Evolutionary conservation across 1,140 invertebrate genomes (phyloP).

Genomic region (Ceratina japonica): DNA sequence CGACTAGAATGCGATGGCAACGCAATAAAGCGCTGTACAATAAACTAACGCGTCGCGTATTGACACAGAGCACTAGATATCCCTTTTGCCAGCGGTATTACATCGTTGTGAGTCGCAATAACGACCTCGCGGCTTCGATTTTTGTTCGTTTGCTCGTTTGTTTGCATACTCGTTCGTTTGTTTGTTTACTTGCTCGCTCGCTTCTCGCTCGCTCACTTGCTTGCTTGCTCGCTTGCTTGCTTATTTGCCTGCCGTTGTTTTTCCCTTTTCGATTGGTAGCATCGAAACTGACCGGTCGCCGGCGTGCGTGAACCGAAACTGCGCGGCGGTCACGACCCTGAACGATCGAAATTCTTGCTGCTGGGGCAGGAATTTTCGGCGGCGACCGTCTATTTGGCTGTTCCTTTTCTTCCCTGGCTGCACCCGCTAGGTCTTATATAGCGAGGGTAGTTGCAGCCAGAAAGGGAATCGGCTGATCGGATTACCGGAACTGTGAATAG

Average conservation of each 20-base stretch:
- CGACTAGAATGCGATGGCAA: neutral
- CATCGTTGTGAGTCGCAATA: constrained; percentile 15
- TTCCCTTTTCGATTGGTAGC: neutral
- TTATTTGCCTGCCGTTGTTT: neutral
- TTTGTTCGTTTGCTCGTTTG: constrained; percentile 14
- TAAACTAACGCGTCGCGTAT: constrained; percentile 40
- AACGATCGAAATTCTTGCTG: neutral
- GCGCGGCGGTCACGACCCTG: neutral
- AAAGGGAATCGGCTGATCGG: constrained; percentile 8
- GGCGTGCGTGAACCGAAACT: neutral
- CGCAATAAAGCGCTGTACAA: constrained; percentile 44
- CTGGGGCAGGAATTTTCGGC: neutral
- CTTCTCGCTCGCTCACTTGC: no score
- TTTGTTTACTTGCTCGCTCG: neutral
- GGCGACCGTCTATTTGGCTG: neutral
- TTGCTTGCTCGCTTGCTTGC: no score
- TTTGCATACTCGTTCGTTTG: neutral
- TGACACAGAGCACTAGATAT: constrained; percentile 29
- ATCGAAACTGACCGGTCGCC: constrained; percentile 17
- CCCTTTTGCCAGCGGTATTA: constrained; percentile 9
- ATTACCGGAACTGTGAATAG: constrained; percentile 15
- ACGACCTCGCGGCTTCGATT: neutral
- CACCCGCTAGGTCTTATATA: neutral
- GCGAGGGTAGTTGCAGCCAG: neutral
- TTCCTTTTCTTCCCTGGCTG: neutral